Evolutionary conservation across 2,113 vertebrate genomes (phyloP).

Genomic region (Perca fluviatilis): DNA sequence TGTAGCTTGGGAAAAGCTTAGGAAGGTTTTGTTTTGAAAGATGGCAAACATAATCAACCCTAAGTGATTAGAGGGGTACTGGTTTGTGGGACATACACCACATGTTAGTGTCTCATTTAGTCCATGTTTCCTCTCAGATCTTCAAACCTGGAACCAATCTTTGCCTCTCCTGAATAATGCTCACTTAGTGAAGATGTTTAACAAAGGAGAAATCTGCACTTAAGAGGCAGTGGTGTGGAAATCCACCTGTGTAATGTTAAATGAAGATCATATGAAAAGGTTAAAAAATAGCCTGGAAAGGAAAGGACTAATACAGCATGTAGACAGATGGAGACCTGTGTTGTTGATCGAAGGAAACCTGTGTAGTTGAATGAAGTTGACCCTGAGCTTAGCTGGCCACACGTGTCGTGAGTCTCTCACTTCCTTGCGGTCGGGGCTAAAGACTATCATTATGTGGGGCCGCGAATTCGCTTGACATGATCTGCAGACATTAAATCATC

Average conservation of each 20-base stretch:
- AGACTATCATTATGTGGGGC: constrained; percentile 73
- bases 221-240: neutral
- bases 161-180: constrained; percentile 8
- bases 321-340: neutral
- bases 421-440: constrained; percentile 54
- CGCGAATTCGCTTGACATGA: constrained; percentile 72
- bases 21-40: constrained; percentile 66
- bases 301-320: neutral
- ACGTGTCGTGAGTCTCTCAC: constrained; percentile 65
- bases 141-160: constrained; percentile 50
- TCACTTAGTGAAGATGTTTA: constrained; percentile 19
- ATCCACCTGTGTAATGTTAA: neutral
- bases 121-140: constrained; percentile 50
- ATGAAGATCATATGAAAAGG: neutral
- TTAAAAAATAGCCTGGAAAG: neutral
- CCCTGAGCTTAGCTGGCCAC: constrained; percentile 68
- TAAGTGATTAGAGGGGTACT: constrained; percentile 45
- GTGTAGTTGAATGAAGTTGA: constrained; percentile 42
- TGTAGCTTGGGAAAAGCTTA: constrained; percentile 44
- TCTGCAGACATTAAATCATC: constrained; percentile 76
- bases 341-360: constrained; percentile 14
- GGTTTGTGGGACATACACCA: constrained; percentile 47
- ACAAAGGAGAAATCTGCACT: neutral
- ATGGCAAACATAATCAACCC: constrained; percentile 74
- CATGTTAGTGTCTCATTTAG: constrained; percentile 63